A percentile compares a stretch with the other conserved stretches of the same genome.
Conservation (phyloP, 2,797 vertebrate genomes). For the Gymnopithys bicolor region DNA sequence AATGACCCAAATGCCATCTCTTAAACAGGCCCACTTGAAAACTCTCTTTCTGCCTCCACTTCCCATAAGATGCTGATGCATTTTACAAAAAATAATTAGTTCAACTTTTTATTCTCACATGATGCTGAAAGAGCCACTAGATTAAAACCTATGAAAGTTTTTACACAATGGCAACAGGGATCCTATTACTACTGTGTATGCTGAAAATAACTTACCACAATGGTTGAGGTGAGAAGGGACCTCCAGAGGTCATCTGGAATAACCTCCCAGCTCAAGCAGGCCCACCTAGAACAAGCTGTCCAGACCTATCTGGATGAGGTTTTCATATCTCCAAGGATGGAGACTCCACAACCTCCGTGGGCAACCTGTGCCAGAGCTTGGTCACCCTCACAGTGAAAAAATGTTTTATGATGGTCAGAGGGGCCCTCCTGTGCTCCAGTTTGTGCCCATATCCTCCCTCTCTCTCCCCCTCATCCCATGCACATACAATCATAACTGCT, state of each 20-base stretch:
- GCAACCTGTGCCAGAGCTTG: not conserved
- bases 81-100: not conserved
- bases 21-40: not conserved
- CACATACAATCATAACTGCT: not conserved
- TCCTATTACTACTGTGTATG: not conserved
- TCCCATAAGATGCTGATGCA: not conserved
- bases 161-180: not conserved
- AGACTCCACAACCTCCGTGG: not conserved
- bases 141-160: not conserved
- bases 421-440: not conserved
- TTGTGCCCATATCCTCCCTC: not conserved
- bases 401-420: not conserved
- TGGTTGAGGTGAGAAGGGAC: not conserved
- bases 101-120: not conserved
- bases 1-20: not conserved
- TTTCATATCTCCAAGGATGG: not conserved
- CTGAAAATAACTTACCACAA: not conserved
- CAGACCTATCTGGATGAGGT: not conserved
- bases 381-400: not conserved
- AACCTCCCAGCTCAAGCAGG: not conserved
- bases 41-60: not conserved
- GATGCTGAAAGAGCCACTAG: not conserved
- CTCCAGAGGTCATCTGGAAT: no score
- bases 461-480: no score
- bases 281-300: not conserved